Conservation (phyloP, 2,113 vertebrate species). For the Phrynosoma blainvillii region DNA sequence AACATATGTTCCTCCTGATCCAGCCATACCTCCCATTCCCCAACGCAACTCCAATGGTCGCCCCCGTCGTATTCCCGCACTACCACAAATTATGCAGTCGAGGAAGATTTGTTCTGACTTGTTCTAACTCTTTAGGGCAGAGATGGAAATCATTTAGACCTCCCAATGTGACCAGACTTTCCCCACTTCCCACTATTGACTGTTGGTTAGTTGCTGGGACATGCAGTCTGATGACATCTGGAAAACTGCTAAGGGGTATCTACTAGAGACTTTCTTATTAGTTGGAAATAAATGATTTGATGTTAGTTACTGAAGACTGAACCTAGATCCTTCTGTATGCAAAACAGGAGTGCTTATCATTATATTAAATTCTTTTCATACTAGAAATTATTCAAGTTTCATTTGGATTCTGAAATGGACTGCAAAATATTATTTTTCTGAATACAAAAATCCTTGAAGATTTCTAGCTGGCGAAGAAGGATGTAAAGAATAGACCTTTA, state of each 20-base stretch:
- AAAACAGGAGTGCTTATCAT: neutral
- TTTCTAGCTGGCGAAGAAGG: no score
- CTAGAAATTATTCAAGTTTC: neutral
- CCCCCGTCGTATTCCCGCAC: no score
- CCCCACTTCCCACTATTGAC: no score
- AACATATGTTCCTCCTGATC: no score
- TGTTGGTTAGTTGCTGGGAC: neutral
- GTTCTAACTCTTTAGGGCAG: neutral
- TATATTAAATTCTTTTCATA: no score
- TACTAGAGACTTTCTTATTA: neutral
- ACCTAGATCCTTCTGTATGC: neutral
- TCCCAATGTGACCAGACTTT: no score
- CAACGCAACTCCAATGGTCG: no score
- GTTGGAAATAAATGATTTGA: neutral
- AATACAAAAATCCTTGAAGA: neutral
- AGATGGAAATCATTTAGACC: no score
- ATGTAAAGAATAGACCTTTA: neutral
- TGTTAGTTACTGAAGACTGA: neutral
- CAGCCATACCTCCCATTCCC: no score
- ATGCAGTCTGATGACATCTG: no score
- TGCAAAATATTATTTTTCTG: neutral
- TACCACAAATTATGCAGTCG: no score
- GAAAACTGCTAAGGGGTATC: no score
- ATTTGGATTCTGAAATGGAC: neutral
- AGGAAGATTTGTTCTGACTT: neutral